Base-by-base conservation (phyloP, 2,797 vertebrate species). In the Falco biarmicus region DNA sequence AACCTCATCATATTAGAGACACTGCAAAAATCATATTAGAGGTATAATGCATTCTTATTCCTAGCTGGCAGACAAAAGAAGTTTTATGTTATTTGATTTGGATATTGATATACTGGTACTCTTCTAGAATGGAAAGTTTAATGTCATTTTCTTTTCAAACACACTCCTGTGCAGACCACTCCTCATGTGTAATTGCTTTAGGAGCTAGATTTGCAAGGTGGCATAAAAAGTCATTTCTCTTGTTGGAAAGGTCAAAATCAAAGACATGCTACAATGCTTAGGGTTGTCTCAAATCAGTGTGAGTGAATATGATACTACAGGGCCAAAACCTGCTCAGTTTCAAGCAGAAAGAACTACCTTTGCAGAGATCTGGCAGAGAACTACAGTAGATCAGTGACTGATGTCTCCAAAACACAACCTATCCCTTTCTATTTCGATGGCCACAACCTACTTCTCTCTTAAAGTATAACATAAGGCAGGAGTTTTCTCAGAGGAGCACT, bases 31-130 rank as follows among this genome's bases (percentile, higher is more conserved):
- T 87, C 60, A 31, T 77, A 86, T 95, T 95, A 94, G 56, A 87
- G 51, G 17, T 60, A 85, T 75, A 96, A 94, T 87, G 47, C 45
- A 95, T 97, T 96, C 79, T 87, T 92, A 76, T 75, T 89, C 56
- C 53, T 79, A 39, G 88, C 61, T 81, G 70, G 76, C 48, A 91
- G 74, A 94, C 65, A 89, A 91, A 94, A 45, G 50, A 92, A 96
- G 88, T 66, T 96, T 96, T 85, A 81, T 51, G 68, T 93, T 92
- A 95, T 97, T 96, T 91, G 94, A 95, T 97, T 96, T 95, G 60
- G 77, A 81, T 95, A 91, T 95, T 95, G 95, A 96, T 96, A 89
- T 51, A 95, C 75, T 64, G 22, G 51, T 68, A 74, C 39, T 91
- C 45, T 94, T 87, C 78, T 66, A 28, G 5, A 48, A 92, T 6